Conservation (phyloP, 2,888 invertebrate species). For the Lasioglossum calceatum region DNA sequence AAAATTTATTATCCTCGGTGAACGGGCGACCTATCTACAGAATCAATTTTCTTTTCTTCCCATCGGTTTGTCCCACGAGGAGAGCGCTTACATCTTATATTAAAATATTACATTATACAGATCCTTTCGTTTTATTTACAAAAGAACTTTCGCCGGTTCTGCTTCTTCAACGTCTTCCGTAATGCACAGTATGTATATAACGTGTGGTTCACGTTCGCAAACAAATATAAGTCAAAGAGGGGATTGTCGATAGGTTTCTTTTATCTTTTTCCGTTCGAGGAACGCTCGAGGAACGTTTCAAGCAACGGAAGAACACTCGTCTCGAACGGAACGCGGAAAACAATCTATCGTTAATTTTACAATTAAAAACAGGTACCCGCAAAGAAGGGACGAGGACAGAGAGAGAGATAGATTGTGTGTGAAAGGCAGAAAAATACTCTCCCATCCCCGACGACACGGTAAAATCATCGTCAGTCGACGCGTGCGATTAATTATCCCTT, state of each 20-base stretch:
- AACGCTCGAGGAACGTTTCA: background rate
- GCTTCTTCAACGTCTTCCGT: background rate
- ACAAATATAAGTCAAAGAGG: constrained; percentile 47
- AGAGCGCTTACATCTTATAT: constrained; percentile 30
- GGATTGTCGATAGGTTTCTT: constrained; percentile 76
- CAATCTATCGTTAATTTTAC: constrained; percentile 22
- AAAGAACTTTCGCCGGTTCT: constrained; percentile 41
- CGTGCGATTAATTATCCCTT: background rate
- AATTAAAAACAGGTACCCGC: constrained; percentile 51
- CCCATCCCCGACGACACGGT: constrained; percentile 16
- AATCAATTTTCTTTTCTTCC: constrained; percentile 31
- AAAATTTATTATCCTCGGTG: constrained; percentile 67
- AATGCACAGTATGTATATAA: constrained; percentile 27
- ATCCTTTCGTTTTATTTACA: constrained; percentile 73
- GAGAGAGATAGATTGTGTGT: background rate
- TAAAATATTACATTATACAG: constrained; percentile 55
- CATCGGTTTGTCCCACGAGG: constrained; percentile 35
- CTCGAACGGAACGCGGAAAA: constrained; percentile 32
- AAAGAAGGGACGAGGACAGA: background rate
- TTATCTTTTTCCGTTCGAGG: constrained; percentile 49
- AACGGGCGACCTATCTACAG: constrained; percentile 70
- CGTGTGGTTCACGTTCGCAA: background rate
- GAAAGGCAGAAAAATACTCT: background rate
- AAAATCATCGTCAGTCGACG: constrained; percentile 2
- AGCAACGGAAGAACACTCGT: background rate